A percentile compares a stretch with the other conserved stretches of the same genome.
Evolutionary conservation across 2,888 invertebrate genomes (phyloP).

Genomic region (Abscondita cerata): DNA sequence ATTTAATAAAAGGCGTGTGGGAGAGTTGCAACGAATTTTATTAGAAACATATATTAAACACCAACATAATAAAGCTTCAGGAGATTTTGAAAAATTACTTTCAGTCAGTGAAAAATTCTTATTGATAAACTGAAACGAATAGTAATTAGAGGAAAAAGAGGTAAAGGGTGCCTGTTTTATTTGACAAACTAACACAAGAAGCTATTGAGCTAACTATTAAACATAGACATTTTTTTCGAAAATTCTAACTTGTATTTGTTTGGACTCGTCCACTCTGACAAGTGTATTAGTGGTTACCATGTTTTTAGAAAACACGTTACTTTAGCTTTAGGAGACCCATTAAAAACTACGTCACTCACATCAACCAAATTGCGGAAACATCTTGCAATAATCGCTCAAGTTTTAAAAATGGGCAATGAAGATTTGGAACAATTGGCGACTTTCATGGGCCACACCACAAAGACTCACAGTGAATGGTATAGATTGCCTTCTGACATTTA

Average conservation of each 20-base stretch:
- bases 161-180: slow-evolving; percentile 21
- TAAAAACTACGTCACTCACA: neutral
- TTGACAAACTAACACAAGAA: slow-evolving; percentile 14
- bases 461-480: slow-evolving; percentile 33
- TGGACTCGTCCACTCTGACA: neutral
- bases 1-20: slow-evolving; percentile 30
- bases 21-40: slow-evolving; percentile 24
- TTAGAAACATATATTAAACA: slow-evolving; percentile 8
- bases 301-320: neutral
- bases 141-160: slow-evolving; percentile 17
- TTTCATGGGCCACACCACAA: neutral
- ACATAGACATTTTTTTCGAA: neutral
- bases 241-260: neutral
- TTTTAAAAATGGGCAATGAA: neutral
- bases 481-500: slow-evolving; percentile 34
- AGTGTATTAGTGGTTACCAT: neutral
- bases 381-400: neutral
- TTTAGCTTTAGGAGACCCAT: neutral
- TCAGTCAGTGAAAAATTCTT: slow-evolving; percentile 12
- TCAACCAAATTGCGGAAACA: neutral
- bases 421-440: neutral
- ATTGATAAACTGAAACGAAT: slow-evolving; percentile 14
- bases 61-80: neutral
- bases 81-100: too few relatives aligned
- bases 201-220: slow-evolving; percentile 6